Percentiles rank a stretch among this genome's conserved stretches.
Evolutionary conservation across 2,797 vertebrate genomes (phyloP).

Genomic region (Dicrostonyx torquatus): DNA sequence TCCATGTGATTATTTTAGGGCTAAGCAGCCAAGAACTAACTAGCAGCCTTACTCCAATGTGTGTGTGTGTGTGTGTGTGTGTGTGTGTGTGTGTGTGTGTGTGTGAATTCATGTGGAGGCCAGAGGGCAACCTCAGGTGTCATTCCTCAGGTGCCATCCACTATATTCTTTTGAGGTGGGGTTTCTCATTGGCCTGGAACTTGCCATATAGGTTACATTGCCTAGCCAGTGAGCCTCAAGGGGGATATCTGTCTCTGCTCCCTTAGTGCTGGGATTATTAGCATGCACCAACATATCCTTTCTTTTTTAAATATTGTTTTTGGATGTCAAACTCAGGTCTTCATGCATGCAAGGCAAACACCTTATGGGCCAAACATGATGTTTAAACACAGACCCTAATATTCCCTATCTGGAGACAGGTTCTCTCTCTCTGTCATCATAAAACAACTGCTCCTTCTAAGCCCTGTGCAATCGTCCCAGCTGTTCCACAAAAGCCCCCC

Average conservation of each 20-base stretch:
- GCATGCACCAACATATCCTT: background rate
- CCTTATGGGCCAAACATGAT: fast-evolving
- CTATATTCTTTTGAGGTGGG: background rate
- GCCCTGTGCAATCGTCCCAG: background rate
- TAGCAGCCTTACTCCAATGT: too few species aligned
- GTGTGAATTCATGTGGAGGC: background rate
- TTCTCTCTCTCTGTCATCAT: background rate
- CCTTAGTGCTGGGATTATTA: background rate
- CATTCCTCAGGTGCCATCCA: background rate
- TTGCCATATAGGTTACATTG: background rate
- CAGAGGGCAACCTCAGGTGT: background rate
- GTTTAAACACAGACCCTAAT: background rate
- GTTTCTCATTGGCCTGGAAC: background rate
- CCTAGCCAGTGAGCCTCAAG: background rate
- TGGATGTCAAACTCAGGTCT: background rate
- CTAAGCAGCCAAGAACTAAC: too few species aligned
- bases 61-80: background rate
- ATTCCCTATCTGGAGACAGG: background rate
- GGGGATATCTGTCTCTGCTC: background rate
- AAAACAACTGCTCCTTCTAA: background rate
- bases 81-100: background rate
- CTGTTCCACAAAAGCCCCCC: fast-evolving
- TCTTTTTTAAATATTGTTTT: background rate
- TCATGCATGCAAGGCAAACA: background rate
- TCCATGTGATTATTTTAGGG: too few species aligned